These are phyloP conservation scores for Coluber constrictor DNA, from an alignment of 2,797 vertebrate species.

Conservation along the genomic window DNA sequence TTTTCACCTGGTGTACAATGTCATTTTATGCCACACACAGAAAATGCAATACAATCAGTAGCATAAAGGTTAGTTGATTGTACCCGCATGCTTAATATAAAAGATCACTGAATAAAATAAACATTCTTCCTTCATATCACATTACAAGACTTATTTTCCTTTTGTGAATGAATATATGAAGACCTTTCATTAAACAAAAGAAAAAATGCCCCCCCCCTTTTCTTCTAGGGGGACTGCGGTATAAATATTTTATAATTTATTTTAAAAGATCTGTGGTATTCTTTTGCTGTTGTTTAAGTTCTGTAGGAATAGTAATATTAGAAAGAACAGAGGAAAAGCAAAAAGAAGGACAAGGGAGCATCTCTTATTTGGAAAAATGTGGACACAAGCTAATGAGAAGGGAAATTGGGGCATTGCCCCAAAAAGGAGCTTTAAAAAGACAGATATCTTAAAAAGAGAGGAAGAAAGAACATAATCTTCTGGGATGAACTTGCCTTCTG, in stretches of 20 bases:
- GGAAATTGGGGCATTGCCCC: not conserved
- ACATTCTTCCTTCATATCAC: slow-evolving; percentile 17
- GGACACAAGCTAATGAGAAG: not conserved
- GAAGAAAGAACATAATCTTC: not conserved
- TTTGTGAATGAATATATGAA: not conserved
- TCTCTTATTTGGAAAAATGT: not conserved
- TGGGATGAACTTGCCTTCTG: not conserved
- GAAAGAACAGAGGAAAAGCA: not conserved
- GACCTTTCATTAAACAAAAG: not conserved
- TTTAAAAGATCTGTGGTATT: not conserved
- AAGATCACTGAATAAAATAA: slow-evolving; percentile 21
- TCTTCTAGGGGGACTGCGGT: not conserved
- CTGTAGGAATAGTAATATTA: not conserved
- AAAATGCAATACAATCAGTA: slow-evolving; percentile 50
- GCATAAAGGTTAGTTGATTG: slow-evolving; percentile 52
- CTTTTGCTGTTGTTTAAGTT: not conserved
- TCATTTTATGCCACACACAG: slow-evolving; percentile 30
- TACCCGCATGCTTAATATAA: not conserved
- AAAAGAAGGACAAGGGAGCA: not conserved
- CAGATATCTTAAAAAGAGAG: not conserved
- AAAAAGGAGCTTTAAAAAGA: not conserved
- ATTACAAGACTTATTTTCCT: not conserved
- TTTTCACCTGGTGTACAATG: slow-evolving; percentile 21
- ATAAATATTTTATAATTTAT: slow-evolving; percentile 27
- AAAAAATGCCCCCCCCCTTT: not conserved